Conservation (phyloP, 2,113 vertebrate genomes). For the Eublepharis macularius region DNA sequence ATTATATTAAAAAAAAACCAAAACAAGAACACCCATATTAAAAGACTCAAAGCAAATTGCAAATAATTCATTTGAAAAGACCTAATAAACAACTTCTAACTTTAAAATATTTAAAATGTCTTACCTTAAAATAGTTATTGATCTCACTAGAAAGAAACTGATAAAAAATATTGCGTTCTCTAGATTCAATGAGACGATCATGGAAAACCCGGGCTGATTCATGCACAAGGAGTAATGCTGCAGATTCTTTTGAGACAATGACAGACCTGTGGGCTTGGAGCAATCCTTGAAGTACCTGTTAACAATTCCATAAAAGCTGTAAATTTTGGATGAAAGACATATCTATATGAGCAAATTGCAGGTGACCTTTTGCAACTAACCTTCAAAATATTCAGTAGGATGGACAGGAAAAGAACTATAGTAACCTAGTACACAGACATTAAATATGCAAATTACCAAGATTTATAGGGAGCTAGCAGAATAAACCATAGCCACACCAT, state of each 20-base stretch:
- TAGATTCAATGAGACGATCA: constrained; percentile 61
- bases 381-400: neutral
- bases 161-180: constrained; percentile 61
- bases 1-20: too few species aligned
- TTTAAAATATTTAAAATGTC: neutral
- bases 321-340: neutral
- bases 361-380: neutral
- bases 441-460: too few species aligned
- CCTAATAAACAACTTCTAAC: neutral
- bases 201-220: constrained; percentile 72
- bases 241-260: constrained; percentile 60
- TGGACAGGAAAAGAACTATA: too few species aligned
- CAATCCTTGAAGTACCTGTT: constrained; percentile 69
- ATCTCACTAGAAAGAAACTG: constrained; percentile 64
- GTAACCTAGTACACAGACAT: too few species aligned
- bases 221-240: constrained; percentile 62
- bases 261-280: constrained; percentile 64
- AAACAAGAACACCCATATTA: too few species aligned
- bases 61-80: neutral
- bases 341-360: neutral
- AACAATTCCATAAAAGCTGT: neutral
- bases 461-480: too few species aligned
- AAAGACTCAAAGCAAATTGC: too few species aligned
- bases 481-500: too few species aligned
- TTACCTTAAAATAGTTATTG: constrained; percentile 65